Evolutionary conservation across 35 echinoderm and acorn worm genomes (phyloP), one percentile per base, ranked within the genome.

Genomic region (Apostichopus japonicus): DNA sequence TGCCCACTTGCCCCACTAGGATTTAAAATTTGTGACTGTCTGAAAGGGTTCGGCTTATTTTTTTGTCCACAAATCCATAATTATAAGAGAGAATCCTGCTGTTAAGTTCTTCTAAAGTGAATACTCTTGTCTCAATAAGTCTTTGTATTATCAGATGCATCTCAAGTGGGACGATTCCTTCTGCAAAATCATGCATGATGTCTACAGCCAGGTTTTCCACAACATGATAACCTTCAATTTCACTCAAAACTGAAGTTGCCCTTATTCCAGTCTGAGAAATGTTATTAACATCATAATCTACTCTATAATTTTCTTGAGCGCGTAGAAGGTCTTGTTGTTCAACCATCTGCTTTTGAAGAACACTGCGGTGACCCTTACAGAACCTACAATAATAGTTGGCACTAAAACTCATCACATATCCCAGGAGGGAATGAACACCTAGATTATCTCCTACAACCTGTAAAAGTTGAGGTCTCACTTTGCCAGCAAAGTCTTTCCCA

Each of bases 171-270:
- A 94, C 24, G 53, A 96, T 55, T 5, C 95, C 95, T 65, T 96
- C 95, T 24, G 88, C 55, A 65, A 96, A 88, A 62, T 96, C 95
- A 89, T 96, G 92, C 92, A 96, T 96, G 4, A 90, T 24, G 67
- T 96, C 92, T 6, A 87, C 14, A 4, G 56, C 84, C 81, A 67
- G 24, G 51, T 94, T 96, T 14, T 8, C 19, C 19, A 51, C 83
- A 4, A 94, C 95, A 96, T 96, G 95, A 59, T 27, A 27, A 27
- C 25, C 25, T 27, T 27, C 25, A 27, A 27, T 27, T 27, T 27
- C 25, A 27, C 25, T 27, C 25, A 27, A 27, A 27, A 27, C 25
- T 27, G 25, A 27, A 27, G 25, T 27, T 27, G 25, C 25, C 25
- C 25, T 27, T 27, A 27, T 27, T 27, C 25, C 25, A 27, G 25